phyloP scores from a whole-genome alignment of 2,888 invertebrate species.

The Drosophila pseudotalamancana region DNA sequence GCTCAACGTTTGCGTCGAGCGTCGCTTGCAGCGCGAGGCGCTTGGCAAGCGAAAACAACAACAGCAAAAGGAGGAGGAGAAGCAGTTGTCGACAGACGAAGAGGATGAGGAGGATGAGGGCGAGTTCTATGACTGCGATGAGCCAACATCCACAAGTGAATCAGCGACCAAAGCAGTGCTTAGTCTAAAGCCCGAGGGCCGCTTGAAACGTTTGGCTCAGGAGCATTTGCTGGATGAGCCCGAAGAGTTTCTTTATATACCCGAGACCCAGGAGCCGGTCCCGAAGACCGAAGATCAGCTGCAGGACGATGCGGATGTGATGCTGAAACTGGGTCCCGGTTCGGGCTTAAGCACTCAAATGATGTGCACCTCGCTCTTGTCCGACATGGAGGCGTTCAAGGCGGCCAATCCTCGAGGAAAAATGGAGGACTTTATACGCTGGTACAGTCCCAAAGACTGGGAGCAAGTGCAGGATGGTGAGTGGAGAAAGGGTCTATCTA shows the following conservation, averaged over 20 bases:
- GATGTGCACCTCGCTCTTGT: conserved; percentile 96
- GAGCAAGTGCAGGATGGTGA: conserved; percentile 86
- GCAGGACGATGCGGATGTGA: conserved; percentile 95
- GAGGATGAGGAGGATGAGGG: conserved; percentile 83
- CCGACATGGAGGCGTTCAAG: conserved; percentile 99
- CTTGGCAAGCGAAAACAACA: conserved; percentile 79
- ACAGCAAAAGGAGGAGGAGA: conserved; percentile 20
- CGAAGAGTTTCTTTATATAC: conserved; percentile 91
- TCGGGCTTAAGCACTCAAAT: conserved; percentile 93
- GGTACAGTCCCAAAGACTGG: conserved; percentile 99
- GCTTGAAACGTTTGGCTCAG: conserved; percentile 88
- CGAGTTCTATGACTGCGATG: conserved; percentile 93
- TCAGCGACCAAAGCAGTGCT: conserved; percentile 83
- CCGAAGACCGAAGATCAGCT: conserved; percentile 99
- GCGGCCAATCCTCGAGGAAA: conserved; percentile 97
- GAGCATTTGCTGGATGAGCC: conserved; percentile 88
- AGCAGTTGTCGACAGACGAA: conserved; percentile 4
- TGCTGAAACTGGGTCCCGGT: conserved; percentile 94
- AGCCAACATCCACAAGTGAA: conserved; percentile 70
- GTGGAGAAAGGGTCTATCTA: conserved; percentile 10
- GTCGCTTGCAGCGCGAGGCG: conserved; percentile 83
- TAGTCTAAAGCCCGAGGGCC: conserved; percentile 87
- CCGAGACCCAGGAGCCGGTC: conserved; percentile 95
- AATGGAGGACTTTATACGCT: conserved; percentile 97
- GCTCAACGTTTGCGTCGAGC: conserved; percentile 91